phyloP scores from a whole-genome alignment of 2,797 vertebrate species.

The Melanotaenia trifasciata region DNA sequence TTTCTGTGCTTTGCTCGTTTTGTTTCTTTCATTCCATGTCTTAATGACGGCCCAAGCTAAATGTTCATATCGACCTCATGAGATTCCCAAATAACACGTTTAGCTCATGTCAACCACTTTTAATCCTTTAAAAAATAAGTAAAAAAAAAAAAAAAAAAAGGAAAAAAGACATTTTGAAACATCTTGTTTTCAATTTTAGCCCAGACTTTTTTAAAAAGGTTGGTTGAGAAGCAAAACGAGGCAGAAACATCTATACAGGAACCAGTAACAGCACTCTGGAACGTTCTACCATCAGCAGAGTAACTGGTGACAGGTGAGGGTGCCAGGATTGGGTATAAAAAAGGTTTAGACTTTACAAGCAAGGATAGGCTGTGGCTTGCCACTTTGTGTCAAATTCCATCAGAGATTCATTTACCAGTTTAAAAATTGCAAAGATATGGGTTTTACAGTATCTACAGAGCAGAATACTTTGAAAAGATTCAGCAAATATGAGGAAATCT shows the following conservation, averaged over 20 bases:
- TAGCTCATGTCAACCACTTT: not conserved
- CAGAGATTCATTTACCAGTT: too few relatives aligned
- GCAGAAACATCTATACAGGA: too few relatives aligned
- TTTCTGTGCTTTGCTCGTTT: constrained; percentile 33
- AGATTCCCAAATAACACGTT: not conserved
- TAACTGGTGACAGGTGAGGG: too few relatives aligned
- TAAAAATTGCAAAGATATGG: not conserved
- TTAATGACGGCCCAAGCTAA: not conserved
- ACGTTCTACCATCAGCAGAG: too few relatives aligned
- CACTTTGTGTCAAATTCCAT: too few relatives aligned
- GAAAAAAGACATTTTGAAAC: not conserved
- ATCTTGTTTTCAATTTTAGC: not conserved
- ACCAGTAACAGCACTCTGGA: too few relatives aligned
- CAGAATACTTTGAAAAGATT: not conserved
- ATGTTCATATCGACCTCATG: not conserved
- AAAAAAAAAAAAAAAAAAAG: not conserved
- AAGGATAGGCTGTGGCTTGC: not conserved
- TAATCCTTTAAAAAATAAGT: not conserved
- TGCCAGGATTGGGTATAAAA: not conserved
- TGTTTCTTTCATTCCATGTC: constrained; percentile 8
- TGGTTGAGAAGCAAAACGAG: not conserved
- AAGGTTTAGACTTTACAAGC: not conserved
- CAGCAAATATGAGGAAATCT: not conserved
- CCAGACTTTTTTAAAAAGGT: too few relatives aligned
- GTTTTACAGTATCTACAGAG: not conserved